Percentiles rank a stretch among this genome's conserved stretches.
Conservation (phyloP, 2,888 invertebrate species). For the Apomyelois bistriatella region DNA sequence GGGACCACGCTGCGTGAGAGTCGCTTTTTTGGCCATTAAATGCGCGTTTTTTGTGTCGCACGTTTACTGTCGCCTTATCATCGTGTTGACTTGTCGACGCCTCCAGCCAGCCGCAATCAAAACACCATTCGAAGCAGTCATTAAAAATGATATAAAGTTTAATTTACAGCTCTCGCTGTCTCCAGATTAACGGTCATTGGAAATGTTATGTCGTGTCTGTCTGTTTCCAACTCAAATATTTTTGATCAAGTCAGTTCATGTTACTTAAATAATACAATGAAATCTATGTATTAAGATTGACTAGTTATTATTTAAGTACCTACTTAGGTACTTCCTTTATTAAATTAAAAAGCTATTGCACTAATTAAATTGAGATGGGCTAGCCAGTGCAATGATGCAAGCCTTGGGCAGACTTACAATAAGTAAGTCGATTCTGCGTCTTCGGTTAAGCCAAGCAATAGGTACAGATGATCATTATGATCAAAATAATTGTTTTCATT, state of each 20-base stretch:
- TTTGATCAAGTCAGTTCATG: neutral
- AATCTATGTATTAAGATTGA: too few species aligned
- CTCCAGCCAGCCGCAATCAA: conserved; percentile 77
- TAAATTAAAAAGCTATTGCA: too few species aligned
- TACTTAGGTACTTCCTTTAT: too few species aligned
- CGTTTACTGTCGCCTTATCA: conserved; percentile 74
- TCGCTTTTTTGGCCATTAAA: conserved; percentile 67
- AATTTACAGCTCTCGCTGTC: conserved; percentile 70
- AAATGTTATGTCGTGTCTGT: conserved; percentile 62
- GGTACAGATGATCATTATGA: too few species aligned
- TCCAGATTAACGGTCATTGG: conserved; percentile 71
- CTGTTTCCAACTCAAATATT: conserved; percentile 52
- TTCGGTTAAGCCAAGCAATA: too few species aligned
- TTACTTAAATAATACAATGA: neutral
- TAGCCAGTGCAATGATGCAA: too few species aligned
- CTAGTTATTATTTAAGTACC: too few species aligned
- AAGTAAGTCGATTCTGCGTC: too few species aligned
- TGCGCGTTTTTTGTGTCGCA: conserved; percentile 66
- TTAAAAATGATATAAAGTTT: conserved; percentile 79
- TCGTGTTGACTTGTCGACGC: conserved; percentile 79
- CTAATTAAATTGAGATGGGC: too few species aligned
- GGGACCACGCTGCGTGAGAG: conserved; percentile 38
- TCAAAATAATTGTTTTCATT: too few species aligned
- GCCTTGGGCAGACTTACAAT: too few species aligned
- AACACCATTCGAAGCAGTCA: conserved; percentile 74